Evolutionary conservation across 2,888 invertebrate species (phyloP), one percentile per base, ranked within the genome.

Genomic region (Plebejus anna): DNA sequence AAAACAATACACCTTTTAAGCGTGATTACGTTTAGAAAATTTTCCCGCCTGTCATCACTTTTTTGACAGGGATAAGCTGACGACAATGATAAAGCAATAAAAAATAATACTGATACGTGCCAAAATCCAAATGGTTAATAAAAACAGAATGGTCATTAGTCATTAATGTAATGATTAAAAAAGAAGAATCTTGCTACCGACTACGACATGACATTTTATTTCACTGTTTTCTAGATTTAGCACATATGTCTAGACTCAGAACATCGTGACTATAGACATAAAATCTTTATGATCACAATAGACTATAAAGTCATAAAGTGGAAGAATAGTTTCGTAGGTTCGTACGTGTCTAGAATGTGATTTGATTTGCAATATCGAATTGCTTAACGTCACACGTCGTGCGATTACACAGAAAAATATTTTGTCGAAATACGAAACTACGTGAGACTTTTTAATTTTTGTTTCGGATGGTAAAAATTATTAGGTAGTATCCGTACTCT

Each of bases 301-400:
- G 4, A 66, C 66, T 61, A 22, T 22, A 22, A 22, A 22, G 22
- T 22, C 22, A 61, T 61, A 66, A 66, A 66, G 66, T 32, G 13
- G 32, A 66, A 32, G 32, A 66, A 66, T 36, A 32, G 28, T 66
- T 66, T 5, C 5, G 66, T 36, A 32, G 28, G 36, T 66, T 5
- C 5, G 66, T 13, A 66, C 36, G 66, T 66, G 66, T 66, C 66
- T 66, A 66, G 66, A 66, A 66, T 66, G 13, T 66, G 32, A 55
- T 55, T 55, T 36, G 13, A 66, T 66, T 66, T 36, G 66, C 66
- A 32, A 66, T 36, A 66, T 66, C 32, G 13, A 13, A 66, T 66
- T 32, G 32, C 16, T 66, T 32, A 32, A 66, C 66, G 22, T 22
- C 22, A 22, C 22, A 22, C 22, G 22, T 22, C 22, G 66, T 36